Conservation (phyloP, 2,113 vertebrate species). For the Callaeas wilsoni region DNA sequence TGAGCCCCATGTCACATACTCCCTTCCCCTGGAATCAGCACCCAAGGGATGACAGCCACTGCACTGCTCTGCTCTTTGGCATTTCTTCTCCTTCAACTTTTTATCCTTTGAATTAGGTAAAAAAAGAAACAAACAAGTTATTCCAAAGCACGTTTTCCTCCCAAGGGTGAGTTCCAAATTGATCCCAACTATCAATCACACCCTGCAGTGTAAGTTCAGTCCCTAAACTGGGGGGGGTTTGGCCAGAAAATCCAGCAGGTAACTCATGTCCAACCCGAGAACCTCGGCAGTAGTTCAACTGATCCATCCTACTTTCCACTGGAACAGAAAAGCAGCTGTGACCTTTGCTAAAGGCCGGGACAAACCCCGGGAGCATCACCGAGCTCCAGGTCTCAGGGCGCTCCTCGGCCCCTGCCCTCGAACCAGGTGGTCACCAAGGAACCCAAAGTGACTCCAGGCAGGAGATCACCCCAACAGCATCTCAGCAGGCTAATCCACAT, state of each 20-base stretch:
- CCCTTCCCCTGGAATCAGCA: not conserved
- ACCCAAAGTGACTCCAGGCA: not conserved
- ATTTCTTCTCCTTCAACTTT: not conserved
- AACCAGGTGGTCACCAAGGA: not conserved
- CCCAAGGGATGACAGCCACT: not conserved
- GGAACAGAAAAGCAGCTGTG: slow-evolving; percentile 29
- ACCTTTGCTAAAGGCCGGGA: not conserved
- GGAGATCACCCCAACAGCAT: not conserved
- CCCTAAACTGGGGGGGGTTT: not conserved
- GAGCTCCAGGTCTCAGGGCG: not conserved
- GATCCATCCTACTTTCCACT: not conserved
- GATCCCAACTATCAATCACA: not conserved
- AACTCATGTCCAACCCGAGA: slow-evolving; percentile 2
- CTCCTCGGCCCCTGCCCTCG: not conserved
- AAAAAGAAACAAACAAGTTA: not conserved
- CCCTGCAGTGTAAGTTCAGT: not conserved
- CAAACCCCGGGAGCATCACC: not conserved
- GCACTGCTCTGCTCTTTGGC: not conserved
- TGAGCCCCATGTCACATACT: not conserved
- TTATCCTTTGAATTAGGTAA: not conserved
- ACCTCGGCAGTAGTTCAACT: slow-evolving; percentile 31
- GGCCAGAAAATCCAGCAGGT: not conserved
- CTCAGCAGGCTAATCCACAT: slow-evolving; percentile 59
- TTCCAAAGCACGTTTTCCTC: not conserved
- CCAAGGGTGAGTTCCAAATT: not conserved